phyloP scores from a whole-genome alignment of 2,113 vertebrate genomes.

The Microcebus ravelobensis region DNA sequence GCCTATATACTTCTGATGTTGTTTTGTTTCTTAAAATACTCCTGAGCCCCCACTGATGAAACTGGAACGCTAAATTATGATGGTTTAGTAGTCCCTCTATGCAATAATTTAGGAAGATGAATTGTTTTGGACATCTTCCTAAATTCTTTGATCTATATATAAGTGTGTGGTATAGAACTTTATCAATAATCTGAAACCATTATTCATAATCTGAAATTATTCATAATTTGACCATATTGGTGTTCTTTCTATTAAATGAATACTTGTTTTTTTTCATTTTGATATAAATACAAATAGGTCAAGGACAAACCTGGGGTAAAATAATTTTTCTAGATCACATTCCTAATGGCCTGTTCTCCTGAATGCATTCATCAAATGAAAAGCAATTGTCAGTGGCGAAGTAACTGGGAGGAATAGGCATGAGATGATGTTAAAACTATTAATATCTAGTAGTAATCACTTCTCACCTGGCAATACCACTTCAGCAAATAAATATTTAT shows the following conservation, averaged over 20 bases:
- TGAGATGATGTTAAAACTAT: not conserved
- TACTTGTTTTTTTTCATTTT: not conserved
- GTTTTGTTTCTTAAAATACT: constrained; percentile 49
- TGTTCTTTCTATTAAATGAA: not conserved
- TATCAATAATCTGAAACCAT: not conserved
- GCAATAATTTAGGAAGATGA: constrained; percentile 33
- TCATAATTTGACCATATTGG: not conserved
- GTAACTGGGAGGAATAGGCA: not conserved
- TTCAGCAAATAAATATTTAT: not conserved
- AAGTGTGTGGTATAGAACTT: not conserved
- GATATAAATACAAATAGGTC: not conserved
- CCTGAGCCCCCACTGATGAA: not conserved
- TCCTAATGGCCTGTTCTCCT: not conserved
- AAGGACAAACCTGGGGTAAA: not conserved
- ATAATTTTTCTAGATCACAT: not conserved
- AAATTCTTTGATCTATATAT: constrained; percentile 30
- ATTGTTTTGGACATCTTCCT: not conserved
- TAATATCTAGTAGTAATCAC: not conserved
- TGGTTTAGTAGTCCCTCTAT: not conserved
- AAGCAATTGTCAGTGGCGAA: not conserved
- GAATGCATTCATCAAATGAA: not conserved
- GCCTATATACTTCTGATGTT: not conserved
- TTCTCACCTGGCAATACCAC: not conserved
- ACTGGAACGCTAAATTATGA: constrained; percentile 27
- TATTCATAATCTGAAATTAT: constrained; percentile 23